Evolutionary conservation across 2,797 vertebrate species (phyloP), one percentile per base, ranked within the genome.

Genomic region (Spinus pinus): DNA sequence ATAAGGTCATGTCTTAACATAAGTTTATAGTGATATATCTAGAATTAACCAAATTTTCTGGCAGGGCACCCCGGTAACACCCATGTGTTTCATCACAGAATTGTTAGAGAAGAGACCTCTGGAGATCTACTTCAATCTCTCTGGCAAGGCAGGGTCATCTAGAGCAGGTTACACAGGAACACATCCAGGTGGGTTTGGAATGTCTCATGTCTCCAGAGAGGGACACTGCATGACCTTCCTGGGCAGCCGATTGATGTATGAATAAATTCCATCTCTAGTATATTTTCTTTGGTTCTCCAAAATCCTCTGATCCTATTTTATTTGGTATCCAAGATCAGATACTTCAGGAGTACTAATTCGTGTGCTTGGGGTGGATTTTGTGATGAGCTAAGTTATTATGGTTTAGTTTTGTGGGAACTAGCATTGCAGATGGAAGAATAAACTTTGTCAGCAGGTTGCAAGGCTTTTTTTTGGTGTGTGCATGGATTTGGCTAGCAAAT

Each of bases 361-460:
- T 61, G 41, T 58, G 25, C 14, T 3, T 8, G 30, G 31, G 9
- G 21, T 77, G 47, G 69, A 47, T 94, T 93, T 94, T 80, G 8
- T 82, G 67, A 81, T 84, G 66, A 73, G 31, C 49, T 37, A 57
- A 56, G 47, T 53, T 31, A 46, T 92, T 39, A 65, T 71, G 46
- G 62, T 49, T 89, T 91, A 47, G 16, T 86, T 88, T 84, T 1
- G 5, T 41, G 42, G 70, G 51, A 85, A 42, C 31, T 54, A 37
- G 57, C 3, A 1, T 42, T 82, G 67, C 41, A 31, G 15, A 60
- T 88, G 57, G 57, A 91, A 53, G 64, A 79, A 64, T 61, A 47
- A 49, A 86, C 67, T 89, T 92, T 60, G 49, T 81, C 83, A 91
- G 70, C 70, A 60, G 70, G 35, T 93, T 92, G 80, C 70, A 79